phyloP scores from a whole-genome alignment of 2,797 vertebrate genomes.

The Sebastes iracundus region DNA sequence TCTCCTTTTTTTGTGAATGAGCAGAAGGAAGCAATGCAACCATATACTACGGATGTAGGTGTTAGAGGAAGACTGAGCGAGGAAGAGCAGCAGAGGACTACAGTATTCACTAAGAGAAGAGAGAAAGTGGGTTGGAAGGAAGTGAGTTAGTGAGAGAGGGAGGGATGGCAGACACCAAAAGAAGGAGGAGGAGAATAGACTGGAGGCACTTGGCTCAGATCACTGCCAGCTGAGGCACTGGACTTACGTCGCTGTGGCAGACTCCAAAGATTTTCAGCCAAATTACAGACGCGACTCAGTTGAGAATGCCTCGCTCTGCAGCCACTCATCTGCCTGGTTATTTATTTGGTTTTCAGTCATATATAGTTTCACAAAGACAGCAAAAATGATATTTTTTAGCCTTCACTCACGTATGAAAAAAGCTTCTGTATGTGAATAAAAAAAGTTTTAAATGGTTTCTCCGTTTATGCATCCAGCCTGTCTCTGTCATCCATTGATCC shows the following conservation, averaged over 20 bases:
- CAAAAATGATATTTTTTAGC: background rate
- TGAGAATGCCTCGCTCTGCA: constrained; percentile 13
- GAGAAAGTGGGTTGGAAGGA: constrained; percentile 13
- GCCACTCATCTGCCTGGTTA: background rate
- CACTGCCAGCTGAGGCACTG: constrained; percentile 55
- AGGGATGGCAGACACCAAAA: constrained; percentile 30
- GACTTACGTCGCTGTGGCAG: constrained; percentile 35
- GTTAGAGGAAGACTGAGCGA: background rate
- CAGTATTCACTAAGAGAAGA: background rate
- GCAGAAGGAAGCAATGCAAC: background rate
- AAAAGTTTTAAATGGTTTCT: background rate
- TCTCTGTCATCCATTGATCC: constrained; percentile 21
- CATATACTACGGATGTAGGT: background rate
- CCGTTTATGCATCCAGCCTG: background rate
- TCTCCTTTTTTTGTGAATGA: constrained; percentile 35
- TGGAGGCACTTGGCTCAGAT: constrained; percentile 38
- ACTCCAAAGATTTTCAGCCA: constrained; percentile 42
- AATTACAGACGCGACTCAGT: constrained; percentile 44
- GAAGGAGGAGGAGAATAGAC: background rate
- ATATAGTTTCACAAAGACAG: background rate
- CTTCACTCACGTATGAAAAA: background rate
- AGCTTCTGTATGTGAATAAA: background rate
- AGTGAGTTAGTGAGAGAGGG: constrained; percentile 29
- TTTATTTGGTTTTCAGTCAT: constrained; percentile 1
- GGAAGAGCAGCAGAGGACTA: background rate